Percentiles rank a stretch among this genome's conserved stretches.
Conservation (phyloP, 2,797 vertebrate species). For the Amblyopsis hoosieri region DNA sequence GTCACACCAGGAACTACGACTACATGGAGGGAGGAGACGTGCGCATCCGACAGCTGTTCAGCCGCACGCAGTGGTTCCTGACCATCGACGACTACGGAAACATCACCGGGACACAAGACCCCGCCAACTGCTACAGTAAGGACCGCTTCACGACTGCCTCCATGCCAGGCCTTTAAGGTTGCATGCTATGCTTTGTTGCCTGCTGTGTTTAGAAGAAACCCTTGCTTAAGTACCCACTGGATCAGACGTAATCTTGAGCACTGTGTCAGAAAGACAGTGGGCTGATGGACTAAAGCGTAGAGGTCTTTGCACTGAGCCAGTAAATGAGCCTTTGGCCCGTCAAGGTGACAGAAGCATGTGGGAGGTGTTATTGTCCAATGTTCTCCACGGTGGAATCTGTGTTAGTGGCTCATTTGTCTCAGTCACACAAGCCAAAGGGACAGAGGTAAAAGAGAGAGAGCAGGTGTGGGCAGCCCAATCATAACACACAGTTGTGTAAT, state of each 20-base stretch:
- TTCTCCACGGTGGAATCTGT: conserved; percentile 39
- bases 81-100: conserved; percentile 93
- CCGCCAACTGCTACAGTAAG: conserved; percentile 97
- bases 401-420: conserved; percentile 47
- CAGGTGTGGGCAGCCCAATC: conserved; percentile 62
- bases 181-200: background rate
- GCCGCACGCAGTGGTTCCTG: conserved; percentile 97
- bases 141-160: conserved; percentile 27
- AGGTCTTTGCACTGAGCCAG: conserved; percentile 23
- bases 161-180: background rate
- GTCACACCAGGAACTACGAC: conserved; percentile 96
- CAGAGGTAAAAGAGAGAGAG: conserved; percentile 65
- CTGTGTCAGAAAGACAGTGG: conserved; percentile 1
- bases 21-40: conserved; percentile 99
- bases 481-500: conserved; percentile 62
- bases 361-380: conserved; percentile 49
- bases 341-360: conserved; percentile 44
- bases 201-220: background rate
- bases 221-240: too few species aligned
- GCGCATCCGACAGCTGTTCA: conserved; percentile 95
- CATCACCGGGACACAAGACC: conserved; percentile 94
- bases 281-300: conserved; percentile 2
- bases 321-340: conserved; percentile 17
- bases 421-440: conserved; percentile 52
- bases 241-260: background rate